A percentile compares a stretch with the other conserved stretches of the same genome.
Conservation (phyloP, 2,113 vertebrate genomes). For the Oryzias woworae region DNA sequence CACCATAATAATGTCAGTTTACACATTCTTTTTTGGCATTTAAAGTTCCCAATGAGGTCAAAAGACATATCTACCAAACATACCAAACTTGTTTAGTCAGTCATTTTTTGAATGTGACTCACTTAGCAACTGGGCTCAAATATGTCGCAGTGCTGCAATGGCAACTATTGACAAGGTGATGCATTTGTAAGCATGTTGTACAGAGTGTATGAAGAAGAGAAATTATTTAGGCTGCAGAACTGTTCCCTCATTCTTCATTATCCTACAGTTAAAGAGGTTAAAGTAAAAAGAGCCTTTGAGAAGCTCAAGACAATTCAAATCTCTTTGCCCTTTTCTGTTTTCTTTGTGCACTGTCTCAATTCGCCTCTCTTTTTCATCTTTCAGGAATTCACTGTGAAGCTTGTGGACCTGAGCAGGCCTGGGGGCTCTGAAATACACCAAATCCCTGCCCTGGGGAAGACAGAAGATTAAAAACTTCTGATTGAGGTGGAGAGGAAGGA, state of each 20-base stretch:
- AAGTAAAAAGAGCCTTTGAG: slow-evolving; percentile 29
- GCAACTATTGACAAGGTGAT: slow-evolving; percentile 4
- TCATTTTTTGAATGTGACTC: too few relatives aligned
- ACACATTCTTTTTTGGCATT: too few relatives aligned
- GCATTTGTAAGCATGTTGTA: not conserved
- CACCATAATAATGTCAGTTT: too few relatives aligned
- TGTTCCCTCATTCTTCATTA: slow-evolving; percentile 41
- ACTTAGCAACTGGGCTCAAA: too few relatives aligned
- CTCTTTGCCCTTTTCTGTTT: slow-evolving; percentile 40
- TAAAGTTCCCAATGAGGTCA: too few relatives aligned
- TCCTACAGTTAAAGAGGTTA: slow-evolving; percentile 42
- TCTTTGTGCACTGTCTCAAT: slow-evolving; percentile 53
- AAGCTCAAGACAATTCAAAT: slow-evolving; percentile 55
- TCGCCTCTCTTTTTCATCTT: slow-evolving; percentile 70
- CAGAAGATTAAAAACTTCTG: slow-evolving; percentile 68
- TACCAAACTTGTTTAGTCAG: too few relatives aligned
- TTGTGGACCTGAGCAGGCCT: slow-evolving; percentile 62
- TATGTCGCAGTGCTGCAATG: slow-evolving; percentile 18
- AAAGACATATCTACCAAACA: too few relatives aligned
- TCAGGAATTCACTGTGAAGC: slow-evolving; percentile 67
- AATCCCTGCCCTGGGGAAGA: slow-evolving; percentile 59
- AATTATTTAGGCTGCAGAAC: slow-evolving; percentile 32
- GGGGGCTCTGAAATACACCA: slow-evolving; percentile 64
- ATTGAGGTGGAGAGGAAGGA: slow-evolving; percentile 64
- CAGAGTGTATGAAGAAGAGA: slow-evolving; percentile 24